A percentile compares a stretch with the other conserved stretches of the same genome.
Conservation (phyloP, 64 coral and sea anemone species). For the Pachyseris speciosa region DNA sequence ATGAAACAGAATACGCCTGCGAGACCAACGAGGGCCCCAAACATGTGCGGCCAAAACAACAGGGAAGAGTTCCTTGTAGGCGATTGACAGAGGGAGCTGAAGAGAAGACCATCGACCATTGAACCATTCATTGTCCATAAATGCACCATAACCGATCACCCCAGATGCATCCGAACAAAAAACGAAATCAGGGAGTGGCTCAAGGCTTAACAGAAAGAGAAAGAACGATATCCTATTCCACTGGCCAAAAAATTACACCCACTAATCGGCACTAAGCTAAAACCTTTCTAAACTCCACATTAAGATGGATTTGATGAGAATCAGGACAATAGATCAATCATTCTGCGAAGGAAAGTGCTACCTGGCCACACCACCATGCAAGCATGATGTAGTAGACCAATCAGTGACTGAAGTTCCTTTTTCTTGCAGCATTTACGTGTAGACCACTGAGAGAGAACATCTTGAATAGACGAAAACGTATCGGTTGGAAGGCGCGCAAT, state of each 20-base stretch:
- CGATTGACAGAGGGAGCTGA: not conserved
- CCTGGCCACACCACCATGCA: not conserved
- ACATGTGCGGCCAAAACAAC: slow-evolving; percentile 17
- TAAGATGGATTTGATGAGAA: not conserved
- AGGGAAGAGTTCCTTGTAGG: slow-evolving; percentile 39
- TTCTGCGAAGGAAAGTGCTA: slow-evolving; percentile 18
- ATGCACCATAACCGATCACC: slow-evolving; percentile 14
- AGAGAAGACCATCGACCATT: not conserved
- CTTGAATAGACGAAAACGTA: not conserved
- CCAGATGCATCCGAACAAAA: slow-evolving; percentile 25
- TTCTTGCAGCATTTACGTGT: not conserved
- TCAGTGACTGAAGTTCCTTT: slow-evolving; percentile 9
- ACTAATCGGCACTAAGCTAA: not conserved
- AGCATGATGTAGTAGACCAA: not conserved
- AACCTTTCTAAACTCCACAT: not conserved
- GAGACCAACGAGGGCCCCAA: slow-evolving; percentile 16
- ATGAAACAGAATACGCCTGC: slow-evolving; percentile 1
- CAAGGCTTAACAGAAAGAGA: not conserved
- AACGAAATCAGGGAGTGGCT: not conserved
- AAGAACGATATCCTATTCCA: not conserved
- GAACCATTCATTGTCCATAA: slow-evolving; percentile 9
- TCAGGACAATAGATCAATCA: slow-evolving; percentile 22
- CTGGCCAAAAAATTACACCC: not conserved
- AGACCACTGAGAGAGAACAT: not conserved
- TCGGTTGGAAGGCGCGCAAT: not conserved